Evolutionary conservation across 1,140 invertebrate species (phyloP).

Genomic region (Charaxes varanes): DNA sequence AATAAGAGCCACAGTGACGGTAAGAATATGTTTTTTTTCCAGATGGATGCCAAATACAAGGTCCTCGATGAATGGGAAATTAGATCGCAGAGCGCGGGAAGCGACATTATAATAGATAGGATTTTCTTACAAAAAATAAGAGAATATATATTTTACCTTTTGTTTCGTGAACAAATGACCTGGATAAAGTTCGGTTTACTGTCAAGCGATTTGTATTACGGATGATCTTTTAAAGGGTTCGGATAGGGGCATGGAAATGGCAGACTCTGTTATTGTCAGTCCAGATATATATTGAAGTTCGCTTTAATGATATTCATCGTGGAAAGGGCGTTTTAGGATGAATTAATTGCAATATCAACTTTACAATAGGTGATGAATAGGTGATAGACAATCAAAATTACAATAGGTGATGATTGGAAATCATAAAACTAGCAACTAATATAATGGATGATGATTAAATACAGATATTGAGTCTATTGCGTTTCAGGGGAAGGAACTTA

Average conservation of each 20-base stretch:
- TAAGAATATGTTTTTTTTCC: constrained; percentile 15
- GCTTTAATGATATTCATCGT: no score
- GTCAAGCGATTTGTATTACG: constrained; percentile 7
- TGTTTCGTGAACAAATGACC: constrained; percentile 10
- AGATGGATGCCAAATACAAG: constrained; percentile 27
- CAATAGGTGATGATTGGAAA: no score
- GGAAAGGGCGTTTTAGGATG: no score
- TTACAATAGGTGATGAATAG: no score
- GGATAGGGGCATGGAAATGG: background rate
- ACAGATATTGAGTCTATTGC: no score
- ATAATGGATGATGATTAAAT: no score
- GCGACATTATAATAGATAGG: constrained; percentile 29
- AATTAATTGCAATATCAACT: no score
- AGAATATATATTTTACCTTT: constrained; percentile 10
- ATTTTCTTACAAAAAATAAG: constrained; percentile 26
- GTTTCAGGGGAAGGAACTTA: no score
- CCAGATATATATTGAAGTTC: no score
- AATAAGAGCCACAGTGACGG: constrained; percentile 1
- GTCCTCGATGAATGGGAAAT: constrained; percentile 32
- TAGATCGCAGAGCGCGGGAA: constrained; percentile 29
- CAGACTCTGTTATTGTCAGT: no score
- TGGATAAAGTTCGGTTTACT: constrained; percentile 10
- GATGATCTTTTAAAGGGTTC: constrained; percentile 3
- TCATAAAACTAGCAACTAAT: no score
- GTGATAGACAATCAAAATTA: no score